These are phyloP conservation scores for Sarcophaga caerulescens DNA, from an alignment of 2,888 invertebrate species.

Conservation along the genomic window DNA sequence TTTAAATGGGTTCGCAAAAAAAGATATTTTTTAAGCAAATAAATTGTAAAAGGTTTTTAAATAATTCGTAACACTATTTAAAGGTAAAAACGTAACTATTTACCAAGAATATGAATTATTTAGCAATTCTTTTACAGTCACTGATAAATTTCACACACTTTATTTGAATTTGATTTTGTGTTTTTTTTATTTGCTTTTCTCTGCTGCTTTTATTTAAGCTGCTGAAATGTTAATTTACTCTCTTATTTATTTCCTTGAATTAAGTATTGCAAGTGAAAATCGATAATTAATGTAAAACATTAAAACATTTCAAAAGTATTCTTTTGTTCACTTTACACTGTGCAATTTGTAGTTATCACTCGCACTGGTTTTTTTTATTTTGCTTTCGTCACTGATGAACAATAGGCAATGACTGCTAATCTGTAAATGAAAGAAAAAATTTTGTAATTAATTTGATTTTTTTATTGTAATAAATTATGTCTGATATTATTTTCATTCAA, in stretches of 20 bases:
- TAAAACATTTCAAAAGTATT: background rate
- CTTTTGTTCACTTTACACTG: background rate
- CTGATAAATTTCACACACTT: too few relatives aligned
- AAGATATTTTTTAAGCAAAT: background rate
- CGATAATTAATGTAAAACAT: constrained; percentile 19
- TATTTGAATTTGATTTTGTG: background rate
- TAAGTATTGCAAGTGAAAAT: background rate
- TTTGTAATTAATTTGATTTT: constrained; percentile 4
- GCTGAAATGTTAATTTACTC: background rate
- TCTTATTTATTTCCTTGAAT: background rate
- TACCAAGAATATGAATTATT: background rate
- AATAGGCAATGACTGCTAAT: constrained; percentile 6
- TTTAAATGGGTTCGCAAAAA: background rate
- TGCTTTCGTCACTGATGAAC: background rate
- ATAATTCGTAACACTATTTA: too few relatives aligned
- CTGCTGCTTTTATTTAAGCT: background rate
- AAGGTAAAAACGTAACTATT: background rate
- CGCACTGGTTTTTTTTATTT: background rate
- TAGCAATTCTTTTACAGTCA: too few relatives aligned
- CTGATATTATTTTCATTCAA: too few relatives aligned
- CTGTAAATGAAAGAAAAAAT: constrained; percentile 34
- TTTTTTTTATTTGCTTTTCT: background rate
- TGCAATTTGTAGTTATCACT: background rate
- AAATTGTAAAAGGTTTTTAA: too few relatives aligned
- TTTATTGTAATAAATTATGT: constrained; percentile 1